Evolutionary conservation across 2,888 invertebrate genomes (phyloP).

Genomic region (Coremacera marginata): DNA sequence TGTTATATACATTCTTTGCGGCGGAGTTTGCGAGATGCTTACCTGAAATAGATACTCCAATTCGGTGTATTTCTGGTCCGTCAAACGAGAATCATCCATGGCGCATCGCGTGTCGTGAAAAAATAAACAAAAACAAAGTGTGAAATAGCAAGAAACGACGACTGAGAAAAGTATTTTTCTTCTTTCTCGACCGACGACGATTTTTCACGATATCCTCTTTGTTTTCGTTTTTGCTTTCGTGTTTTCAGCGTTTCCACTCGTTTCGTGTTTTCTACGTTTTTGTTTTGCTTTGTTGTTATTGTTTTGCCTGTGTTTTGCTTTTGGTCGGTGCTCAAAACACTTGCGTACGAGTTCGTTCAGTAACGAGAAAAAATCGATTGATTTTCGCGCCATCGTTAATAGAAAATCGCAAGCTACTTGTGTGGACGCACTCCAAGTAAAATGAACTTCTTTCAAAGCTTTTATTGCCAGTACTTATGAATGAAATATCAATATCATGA

Average conservation of each 20-base stretch:
- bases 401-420: too few species aligned
- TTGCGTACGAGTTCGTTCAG: constrained; percentile 11
- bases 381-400: too few species aligned
- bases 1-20: neutral
- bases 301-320: constrained; percentile 27
- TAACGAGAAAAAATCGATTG: neutral
- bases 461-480: too few species aligned
- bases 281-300: constrained; percentile 39
- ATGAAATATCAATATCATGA: too few species aligned
- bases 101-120: constrained; percentile 37
- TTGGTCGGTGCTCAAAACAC: neutral
- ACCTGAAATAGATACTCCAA: constrained; percentile 54
- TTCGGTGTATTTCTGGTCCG: constrained; percentile 53
- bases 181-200: constrained; percentile 31
- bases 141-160: constrained; percentile 42
- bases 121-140: constrained; percentile 48
- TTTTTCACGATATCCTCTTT: constrained; percentile 45
- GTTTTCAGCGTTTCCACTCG: constrained; percentile 39
- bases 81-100: constrained; percentile 41
- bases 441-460: too few species aligned
- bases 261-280: constrained; percentile 40
- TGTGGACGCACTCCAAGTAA: too few species aligned
- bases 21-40: constrained; percentile 8
- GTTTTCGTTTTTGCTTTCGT: constrained; percentile 45
- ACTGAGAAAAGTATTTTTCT: constrained; percentile 41